phyloP scores from a whole-genome alignment of 2,113 vertebrate species.

The Euleptes europaea region DNA sequence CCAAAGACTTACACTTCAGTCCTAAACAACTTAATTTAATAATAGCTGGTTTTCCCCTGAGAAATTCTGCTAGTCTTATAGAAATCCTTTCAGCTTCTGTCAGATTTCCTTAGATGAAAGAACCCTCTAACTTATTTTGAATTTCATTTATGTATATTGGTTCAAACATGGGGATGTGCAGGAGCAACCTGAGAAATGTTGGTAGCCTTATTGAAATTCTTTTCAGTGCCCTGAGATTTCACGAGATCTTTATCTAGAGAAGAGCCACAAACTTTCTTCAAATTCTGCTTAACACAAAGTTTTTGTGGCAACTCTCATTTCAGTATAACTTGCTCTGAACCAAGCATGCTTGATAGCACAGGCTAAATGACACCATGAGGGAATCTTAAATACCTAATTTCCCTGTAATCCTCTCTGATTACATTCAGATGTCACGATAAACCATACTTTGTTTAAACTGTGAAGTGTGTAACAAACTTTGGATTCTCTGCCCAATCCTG shows the following conservation, averaged over 20 bases:
- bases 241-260: no score
- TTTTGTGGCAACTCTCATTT: not conserved
- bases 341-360: not conserved
- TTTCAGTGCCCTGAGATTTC: no score
- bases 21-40: not conserved
- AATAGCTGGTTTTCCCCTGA: not conserved
- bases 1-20: constrained; percentile 51
- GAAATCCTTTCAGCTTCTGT: not conserved
- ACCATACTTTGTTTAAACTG: no score
- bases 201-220: no score
- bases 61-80: not conserved
- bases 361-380: not conserved
- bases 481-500: no score
- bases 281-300: not conserved
- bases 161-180: no score
- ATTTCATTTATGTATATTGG: no score
- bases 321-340: not conserved
- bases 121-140: no score
- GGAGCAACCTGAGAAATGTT: no score
- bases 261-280: not conserved
- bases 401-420: constrained; percentile 40
- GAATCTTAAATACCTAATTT: constrained; percentile 53
- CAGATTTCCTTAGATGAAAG: not conserved
- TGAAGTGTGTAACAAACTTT: no score
- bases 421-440: no score